These are phyloP conservation scores for Acrobasis suavella DNA, from an alignment of 2,888 invertebrate genomes.

Conservation along the genomic window DNA sequence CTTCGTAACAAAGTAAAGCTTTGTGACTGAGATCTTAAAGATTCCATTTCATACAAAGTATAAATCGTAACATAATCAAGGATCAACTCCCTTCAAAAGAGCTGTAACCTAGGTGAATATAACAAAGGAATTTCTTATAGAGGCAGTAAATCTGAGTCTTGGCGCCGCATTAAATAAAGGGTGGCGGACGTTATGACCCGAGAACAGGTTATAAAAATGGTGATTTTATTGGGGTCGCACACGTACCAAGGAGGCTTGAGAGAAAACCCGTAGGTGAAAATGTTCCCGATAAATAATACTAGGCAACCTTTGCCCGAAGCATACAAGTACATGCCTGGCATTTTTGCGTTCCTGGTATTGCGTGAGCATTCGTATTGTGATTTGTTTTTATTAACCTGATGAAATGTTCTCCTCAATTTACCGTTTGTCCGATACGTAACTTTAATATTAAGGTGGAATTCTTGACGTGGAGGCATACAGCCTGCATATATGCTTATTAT, in stretches of 20 bases:
- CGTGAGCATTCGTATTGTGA: conserved; percentile 33
- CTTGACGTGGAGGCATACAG: not conserved
- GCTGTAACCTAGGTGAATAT: conserved; percentile 35
- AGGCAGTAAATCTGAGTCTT: conserved; percentile 50
- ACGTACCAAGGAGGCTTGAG: conserved; percentile 39
- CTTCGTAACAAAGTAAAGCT: not conserved
- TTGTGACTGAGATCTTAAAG: not conserved
- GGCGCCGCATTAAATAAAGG: conserved; percentile 54
- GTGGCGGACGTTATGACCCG: conserved; percentile 51
- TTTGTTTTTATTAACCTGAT: conserved; percentile 25
- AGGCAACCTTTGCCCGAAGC: conserved; percentile 32
- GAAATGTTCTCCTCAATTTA: not conserved
- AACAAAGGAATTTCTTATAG: conserved; percentile 45
- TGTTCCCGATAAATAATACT: conserved; percentile 46
- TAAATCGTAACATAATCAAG: conserved; percentile 34
- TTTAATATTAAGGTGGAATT: not conserved
- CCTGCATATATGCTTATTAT: conserved; percentile 35
- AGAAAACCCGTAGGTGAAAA: conserved; percentile 37
- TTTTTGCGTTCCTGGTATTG: conserved; percentile 36
- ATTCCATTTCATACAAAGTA: conserved; percentile 27
- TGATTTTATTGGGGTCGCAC: conserved; percentile 59
- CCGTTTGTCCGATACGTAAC: not conserved
- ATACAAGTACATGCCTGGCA: conserved; percentile 34
- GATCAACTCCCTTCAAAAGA: conserved; percentile 36
- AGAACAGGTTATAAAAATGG: conserved; percentile 61